Percentiles rank a stretch among this genome's conserved stretches.
These are phyloP conservation scores for Helleia helle DNA, from an alignment of 2,888 invertebrate species.

Conservation along the genomic window DNA sequence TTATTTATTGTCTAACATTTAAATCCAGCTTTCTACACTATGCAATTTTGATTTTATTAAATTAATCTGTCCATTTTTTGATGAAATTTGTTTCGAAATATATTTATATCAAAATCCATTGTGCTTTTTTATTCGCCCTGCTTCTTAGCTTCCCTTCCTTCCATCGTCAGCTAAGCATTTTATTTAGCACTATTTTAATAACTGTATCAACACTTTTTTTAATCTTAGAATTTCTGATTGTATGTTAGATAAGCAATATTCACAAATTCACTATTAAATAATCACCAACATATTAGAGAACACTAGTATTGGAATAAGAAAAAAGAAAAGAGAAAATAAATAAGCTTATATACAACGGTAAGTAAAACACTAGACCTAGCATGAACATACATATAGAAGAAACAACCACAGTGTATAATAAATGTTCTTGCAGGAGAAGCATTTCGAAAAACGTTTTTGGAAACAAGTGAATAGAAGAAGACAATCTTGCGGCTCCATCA, in stretches of 20 bases:
- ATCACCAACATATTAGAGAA: too few relatives aligned
- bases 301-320: too few relatives aligned
- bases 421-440: slow-evolving; percentile 76
- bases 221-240: neutral
- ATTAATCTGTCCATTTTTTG: slow-evolving; percentile 62
- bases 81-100: slow-evolving; percentile 59
- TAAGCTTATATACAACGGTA: neutral
- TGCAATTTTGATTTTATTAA: slow-evolving; percentile 42
- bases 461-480: slow-evolving; percentile 84
- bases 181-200: slow-evolving; percentile 5
- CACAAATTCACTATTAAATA: too few relatives aligned
- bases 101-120: slow-evolving; percentile 63
- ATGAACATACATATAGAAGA: neutral
- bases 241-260: neutral
- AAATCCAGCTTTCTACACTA: slow-evolving; percentile 53
- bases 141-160: slow-evolving; percentile 42
- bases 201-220: neutral
- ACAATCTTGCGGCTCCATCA: slow-evolving; percentile 69
- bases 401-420: too few relatives aligned
- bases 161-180: slow-evolving; percentile 10
- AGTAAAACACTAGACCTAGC: too few relatives aligned
- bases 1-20: slow-evolving; percentile 35
- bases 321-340: neutral
- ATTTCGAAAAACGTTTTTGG: slow-evolving; percentile 83
- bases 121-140: slow-evolving; percentile 64